Percentiles rank a stretch among this genome's conserved stretches.
These are phyloP conservation scores for Germaria angustata DNA, from an alignment of 2,888 invertebrate species.

Conservation along the genomic window DNA sequence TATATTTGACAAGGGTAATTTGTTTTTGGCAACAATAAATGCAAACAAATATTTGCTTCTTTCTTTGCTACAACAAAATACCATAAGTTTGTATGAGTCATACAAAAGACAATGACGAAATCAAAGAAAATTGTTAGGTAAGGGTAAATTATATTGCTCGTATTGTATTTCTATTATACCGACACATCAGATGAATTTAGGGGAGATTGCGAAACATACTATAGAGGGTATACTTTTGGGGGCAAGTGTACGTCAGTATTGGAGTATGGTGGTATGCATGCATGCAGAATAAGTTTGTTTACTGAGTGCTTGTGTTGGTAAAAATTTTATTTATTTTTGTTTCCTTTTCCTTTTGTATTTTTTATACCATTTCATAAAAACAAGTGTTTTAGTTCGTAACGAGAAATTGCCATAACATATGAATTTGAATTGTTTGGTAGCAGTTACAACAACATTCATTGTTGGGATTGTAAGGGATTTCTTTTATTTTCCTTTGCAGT, in stretches of 20 bases:
- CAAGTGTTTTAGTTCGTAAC: conserved; percentile 50
- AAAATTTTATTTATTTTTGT: conserved; percentile 23
- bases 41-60: too few species aligned
- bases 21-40: conserved; percentile 55
- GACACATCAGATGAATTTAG: background rate
- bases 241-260: background rate
- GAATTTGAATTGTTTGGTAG: conserved; percentile 58
- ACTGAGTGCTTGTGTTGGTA: conserved; percentile 37
- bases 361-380: conserved; percentile 5
- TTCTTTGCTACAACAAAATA: background rate
- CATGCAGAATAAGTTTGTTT: conserved; percentile 19
- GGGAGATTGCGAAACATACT: too few species aligned
- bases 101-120: conserved; percentile 44
- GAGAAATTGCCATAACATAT: conserved; percentile 51
- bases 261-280: background rate
- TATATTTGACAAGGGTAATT: conserved; percentile 62
- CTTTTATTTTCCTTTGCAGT: background rate
- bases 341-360: conserved; percentile 4
- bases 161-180: conserved; percentile 28
- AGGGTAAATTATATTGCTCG: conserved; percentile 31
- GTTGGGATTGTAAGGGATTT: conserved; percentile 18
- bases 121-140: conserved; percentile 37
- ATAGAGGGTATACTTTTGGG: background rate
- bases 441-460: conserved; percentile 46
- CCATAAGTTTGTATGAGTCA: conserved; percentile 39